Conservation (phyloP, 2,888 invertebrate species). For the Epirrhoe tristata region DNA sequence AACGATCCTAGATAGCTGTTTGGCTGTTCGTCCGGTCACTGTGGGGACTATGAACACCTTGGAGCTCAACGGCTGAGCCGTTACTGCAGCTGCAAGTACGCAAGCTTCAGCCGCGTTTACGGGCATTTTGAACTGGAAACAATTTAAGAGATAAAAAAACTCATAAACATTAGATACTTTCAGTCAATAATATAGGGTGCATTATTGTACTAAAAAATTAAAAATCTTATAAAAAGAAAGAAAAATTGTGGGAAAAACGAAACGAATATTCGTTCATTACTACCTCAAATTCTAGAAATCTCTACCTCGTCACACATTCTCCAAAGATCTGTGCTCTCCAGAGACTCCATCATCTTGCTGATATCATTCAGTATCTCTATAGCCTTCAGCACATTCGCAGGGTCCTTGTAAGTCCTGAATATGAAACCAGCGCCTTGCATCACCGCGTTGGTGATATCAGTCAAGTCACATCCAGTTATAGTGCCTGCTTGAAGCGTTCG, state of each 20-base stretch:
- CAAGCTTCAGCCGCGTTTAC: constrained; percentile 54
- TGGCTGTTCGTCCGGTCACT: constrained; percentile 52
- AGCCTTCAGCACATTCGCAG: constrained; percentile 40
- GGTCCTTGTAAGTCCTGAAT: constrained; percentile 41
- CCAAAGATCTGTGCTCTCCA: constrained; percentile 45
- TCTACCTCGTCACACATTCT: constrained; percentile 45
- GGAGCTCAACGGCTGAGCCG: constrained; percentile 42
- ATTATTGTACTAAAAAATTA: too few species aligned
- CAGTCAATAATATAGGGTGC: too few species aligned
- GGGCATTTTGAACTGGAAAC: constrained; percentile 47
- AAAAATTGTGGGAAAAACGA: too few species aligned
- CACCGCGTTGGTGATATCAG: constrained; percentile 52
- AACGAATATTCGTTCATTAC: too few species aligned
- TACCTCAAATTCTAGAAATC: too few species aligned
- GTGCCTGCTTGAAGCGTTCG: constrained; percentile 40
- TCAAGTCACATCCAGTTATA: constrained; percentile 46
- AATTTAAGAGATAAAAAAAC: too few species aligned
- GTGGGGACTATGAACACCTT: constrained; percentile 49
- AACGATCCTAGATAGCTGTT: constrained; percentile 43
- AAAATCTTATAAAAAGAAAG: too few species aligned
- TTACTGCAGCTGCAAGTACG: constrained; percentile 45
- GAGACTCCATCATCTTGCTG: constrained; percentile 42
- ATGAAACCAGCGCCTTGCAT: constrained; percentile 52
- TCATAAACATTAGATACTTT: too few species aligned
- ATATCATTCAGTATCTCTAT: constrained; percentile 43